Evolutionary conservation across 2,888 invertebrate species (phyloP).

Genomic region (Hermaeophaga mercurialis): DNA sequence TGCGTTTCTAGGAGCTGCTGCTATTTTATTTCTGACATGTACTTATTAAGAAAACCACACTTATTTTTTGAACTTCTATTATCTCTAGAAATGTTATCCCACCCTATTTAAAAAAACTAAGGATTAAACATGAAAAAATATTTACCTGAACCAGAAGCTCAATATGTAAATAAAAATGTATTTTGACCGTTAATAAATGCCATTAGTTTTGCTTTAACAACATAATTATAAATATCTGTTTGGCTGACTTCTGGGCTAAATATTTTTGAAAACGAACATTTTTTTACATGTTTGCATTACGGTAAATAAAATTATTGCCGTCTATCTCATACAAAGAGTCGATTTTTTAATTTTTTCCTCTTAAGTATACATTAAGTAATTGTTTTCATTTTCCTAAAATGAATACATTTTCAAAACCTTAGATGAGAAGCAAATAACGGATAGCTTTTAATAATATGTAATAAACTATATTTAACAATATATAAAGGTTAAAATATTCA

Average conservation of each 20-base stretch:
- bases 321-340: too few species aligned
- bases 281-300: too few species aligned
- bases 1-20: conserved; percentile 1
- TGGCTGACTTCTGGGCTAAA: conserved; percentile 46
- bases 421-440: too few species aligned
- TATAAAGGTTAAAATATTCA: too few species aligned
- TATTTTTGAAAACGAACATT: conserved; percentile 49
- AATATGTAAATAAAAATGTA: conserved; percentile 83
- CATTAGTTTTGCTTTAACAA: conserved; percentile 49
- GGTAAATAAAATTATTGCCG: too few species aligned
- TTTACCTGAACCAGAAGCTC: conserved; percentile 89
- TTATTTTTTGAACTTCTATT: too few species aligned
- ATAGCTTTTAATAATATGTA: too few species aligned
- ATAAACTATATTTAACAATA: too few species aligned
- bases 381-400: conserved; percentile 26
- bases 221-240: conserved; percentile 47
- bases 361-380: conserved; percentile 38
- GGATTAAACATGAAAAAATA: conserved; percentile 9
- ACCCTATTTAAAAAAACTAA: too few species aligned
- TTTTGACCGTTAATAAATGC: conserved; percentile 66
- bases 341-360: conserved; percentile 42
- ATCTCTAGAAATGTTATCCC: too few species aligned
- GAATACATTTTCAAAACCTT: conserved; percentile 18
- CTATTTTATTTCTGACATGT: too few species aligned
- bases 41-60: too few species aligned